These are phyloP conservation scores for Brevipalpus yothersi DNA, from an alignment of 1,140 invertebrate genomes.

Conservation along the genomic window DNA sequence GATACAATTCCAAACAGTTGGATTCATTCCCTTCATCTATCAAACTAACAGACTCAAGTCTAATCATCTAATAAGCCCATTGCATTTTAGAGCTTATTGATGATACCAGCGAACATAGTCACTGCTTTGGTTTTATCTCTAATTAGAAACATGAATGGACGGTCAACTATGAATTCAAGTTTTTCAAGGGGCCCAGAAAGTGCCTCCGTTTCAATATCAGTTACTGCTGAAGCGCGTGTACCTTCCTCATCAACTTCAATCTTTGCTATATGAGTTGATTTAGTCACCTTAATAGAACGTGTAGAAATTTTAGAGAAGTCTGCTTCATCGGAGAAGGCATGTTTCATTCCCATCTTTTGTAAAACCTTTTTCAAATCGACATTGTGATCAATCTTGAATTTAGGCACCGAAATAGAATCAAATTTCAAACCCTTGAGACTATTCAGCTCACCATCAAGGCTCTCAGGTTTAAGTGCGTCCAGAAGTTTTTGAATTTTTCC, in stretches of 20 bases:
- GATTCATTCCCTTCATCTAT: no score
- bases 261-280: constrained; percentile 18
- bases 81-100: no score
- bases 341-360: constrained; percentile 33
- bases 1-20: no score
- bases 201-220: constrained; percentile 18
- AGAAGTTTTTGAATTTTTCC: neutral
- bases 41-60: no score
- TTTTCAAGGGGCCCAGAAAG: neutral
- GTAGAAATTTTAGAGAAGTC: constrained; percentile 35
- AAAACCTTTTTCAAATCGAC: constrained; percentile 33
- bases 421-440: constrained; percentile 5
- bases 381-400: constrained; percentile 44
- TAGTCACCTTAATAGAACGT: constrained; percentile 19
- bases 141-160: constrained; percentile 44
- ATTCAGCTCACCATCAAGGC: neutral
- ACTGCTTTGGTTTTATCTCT: constrained; percentile 29
- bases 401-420: constrained; percentile 41
- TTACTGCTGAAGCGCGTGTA: constrained; percentile 39
- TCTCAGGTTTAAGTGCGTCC: neutral
- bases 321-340: constrained; percentile 34
- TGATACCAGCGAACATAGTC: constrained; percentile 36
- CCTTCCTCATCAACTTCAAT: constrained; percentile 39
- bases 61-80: no score
- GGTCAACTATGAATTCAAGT: constrained; percentile 37